Conservation (phyloP, 2,888 invertebrate genomes). For the Spisula subtruncata region DNA sequence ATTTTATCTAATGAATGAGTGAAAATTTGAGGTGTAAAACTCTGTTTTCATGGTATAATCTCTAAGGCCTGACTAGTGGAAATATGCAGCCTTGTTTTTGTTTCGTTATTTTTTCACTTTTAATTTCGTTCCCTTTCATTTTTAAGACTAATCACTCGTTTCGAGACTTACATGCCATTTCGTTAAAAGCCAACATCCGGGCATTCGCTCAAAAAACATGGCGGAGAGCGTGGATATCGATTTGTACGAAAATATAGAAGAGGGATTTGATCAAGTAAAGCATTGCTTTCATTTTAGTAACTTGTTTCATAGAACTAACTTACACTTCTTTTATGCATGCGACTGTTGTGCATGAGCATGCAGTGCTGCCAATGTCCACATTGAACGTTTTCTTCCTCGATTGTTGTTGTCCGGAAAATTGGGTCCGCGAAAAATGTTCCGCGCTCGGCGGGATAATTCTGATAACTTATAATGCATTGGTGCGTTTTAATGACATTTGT, state of each 20-base stretch:
- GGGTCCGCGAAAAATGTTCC: no score
- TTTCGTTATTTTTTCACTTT: no score
- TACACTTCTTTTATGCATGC: background rate
- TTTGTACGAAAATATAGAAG: slow-evolving; percentile 98
- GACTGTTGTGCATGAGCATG: background rate
- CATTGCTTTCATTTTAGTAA: background rate
- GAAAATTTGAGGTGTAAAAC: no score
- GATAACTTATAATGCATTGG: no score
- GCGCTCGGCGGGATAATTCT: background rate
- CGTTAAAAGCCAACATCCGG: slow-evolving; percentile 31
- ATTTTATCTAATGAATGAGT: no score
- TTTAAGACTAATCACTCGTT: background rate
- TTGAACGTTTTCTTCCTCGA: background rate
- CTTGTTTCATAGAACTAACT: background rate
- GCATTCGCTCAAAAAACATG: slow-evolving; percentile 76
- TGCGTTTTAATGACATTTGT: no score
- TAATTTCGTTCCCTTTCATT: no score
- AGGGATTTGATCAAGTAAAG: slow-evolving; percentile 94
- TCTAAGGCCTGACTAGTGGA: no score
- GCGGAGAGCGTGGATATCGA: slow-evolving; percentile 98
- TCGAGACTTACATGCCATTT: background rate
- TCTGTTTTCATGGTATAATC: no score
- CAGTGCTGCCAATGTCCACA: background rate
- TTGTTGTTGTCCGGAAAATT: background rate
- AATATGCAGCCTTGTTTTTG: no score